A percentile compares a stretch with the other conserved stretches of the same genome.
These are phyloP conservation scores for Pentalonia nigronervosa DNA, from an alignment of 1,140 invertebrate genomes.

Conservation along the genomic window DNA sequence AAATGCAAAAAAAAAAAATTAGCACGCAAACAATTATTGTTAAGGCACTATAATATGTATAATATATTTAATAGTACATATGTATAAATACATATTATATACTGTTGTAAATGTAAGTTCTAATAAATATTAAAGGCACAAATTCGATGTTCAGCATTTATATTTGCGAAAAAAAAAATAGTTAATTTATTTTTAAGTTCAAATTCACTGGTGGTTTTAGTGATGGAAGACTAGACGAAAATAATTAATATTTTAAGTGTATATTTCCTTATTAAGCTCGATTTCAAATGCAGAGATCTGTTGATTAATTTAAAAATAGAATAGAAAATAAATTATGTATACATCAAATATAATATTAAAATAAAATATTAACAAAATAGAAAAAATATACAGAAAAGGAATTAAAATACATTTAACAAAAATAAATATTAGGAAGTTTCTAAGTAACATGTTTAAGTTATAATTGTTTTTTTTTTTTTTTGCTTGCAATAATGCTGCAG, in stretches of 20 bases:
- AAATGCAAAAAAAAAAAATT: constrained; percentile 49
- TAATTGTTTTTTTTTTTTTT: constrained; percentile 35
- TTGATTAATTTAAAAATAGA: constrained; percentile 48
- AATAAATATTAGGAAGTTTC: constrained; percentile 57
- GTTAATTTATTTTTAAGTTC: constrained; percentile 18
- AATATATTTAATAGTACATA: background rate
- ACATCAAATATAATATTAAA: constrained; percentile 46
- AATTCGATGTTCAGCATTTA: constrained; percentile 40
- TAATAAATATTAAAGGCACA: constrained; percentile 44
- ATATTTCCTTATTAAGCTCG: constrained; percentile 15
- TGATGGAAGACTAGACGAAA: constrained; percentile 50
- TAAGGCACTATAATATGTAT: constrained; percentile 43
- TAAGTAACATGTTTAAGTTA: constrained; percentile 42
- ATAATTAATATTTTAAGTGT: constrained; percentile 15
- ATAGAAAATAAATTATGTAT: constrained; percentile 56
- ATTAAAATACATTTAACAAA: constrained; percentile 56
- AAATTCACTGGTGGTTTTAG: constrained; percentile 34
- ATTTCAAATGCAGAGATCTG: constrained; percentile 54
- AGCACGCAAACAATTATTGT: constrained; percentile 53
- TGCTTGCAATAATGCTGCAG: background rate
- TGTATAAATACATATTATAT: background rate
- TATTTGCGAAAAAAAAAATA: background rate
- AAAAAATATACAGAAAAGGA: constrained; percentile 47
- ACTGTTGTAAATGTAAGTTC: constrained; percentile 38
- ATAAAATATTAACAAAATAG: constrained; percentile 57